Conservation (phyloP, 2,888 invertebrate genomes). For the Brachylomia viminalis region DNA sequence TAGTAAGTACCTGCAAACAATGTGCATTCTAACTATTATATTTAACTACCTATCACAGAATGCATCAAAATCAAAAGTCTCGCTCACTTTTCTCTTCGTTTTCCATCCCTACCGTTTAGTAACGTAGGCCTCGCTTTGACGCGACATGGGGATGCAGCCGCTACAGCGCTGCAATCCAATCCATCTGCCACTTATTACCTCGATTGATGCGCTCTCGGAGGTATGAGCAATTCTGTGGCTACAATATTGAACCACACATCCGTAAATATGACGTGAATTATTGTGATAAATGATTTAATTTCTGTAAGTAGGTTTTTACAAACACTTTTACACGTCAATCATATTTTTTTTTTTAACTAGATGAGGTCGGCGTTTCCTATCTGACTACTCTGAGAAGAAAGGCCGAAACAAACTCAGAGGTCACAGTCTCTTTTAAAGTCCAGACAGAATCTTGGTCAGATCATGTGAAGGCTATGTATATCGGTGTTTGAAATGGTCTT, state of each 20-base stretch:
- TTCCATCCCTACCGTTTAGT: constrained; percentile 56
- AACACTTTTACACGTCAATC: too few relatives aligned
- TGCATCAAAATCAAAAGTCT: background rate
- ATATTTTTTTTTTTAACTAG: too few relatives aligned
- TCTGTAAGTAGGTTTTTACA: too few relatives aligned
- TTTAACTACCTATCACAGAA: background rate
- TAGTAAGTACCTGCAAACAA: background rate
- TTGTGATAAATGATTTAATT: too few relatives aligned
- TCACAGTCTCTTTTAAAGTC: too few relatives aligned
- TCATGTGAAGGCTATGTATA: too few relatives aligned
- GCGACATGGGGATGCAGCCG: constrained; percentile 19
- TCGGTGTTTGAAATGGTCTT: too few relatives aligned
- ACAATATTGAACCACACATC: background rate
- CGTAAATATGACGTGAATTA: background rate
- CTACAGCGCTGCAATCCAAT: constrained; percentile 42
- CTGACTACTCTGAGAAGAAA: too few relatives aligned
- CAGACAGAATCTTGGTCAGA: too few relatives aligned
- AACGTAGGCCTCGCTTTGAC: constrained; percentile 41
- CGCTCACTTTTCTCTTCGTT: background rate
- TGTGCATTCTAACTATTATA: background rate
- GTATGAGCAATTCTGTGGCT: background rate
- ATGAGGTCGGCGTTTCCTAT: too few relatives aligned
- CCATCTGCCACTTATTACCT: constrained; percentile 57
- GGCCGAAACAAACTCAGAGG: too few relatives aligned
- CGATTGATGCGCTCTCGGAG: constrained; percentile 24